These are phyloP conservation scores for Oryctolagus cuniculus DNA, from an alignment of 2,113 vertebrate species.

Conservation along the genomic window DNA sequence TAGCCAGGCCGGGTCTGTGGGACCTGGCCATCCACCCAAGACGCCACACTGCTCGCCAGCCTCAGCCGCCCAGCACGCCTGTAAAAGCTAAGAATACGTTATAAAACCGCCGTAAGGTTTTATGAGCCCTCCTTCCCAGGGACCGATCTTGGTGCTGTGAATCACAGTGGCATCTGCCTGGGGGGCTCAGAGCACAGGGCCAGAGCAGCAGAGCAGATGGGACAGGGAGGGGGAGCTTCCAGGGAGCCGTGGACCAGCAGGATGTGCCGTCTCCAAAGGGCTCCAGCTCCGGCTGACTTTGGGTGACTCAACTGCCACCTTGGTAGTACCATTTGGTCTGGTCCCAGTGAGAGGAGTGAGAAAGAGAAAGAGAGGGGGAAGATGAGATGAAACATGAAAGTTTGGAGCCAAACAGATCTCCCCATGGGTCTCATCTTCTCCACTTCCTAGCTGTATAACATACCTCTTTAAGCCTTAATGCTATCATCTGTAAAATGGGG, in stretches of 20 bases:
- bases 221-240: background rate
- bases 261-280: background rate
- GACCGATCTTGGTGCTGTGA: slow-evolving; percentile 64
- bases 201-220: background rate
- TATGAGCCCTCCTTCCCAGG: slow-evolving; percentile 69
- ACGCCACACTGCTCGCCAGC: background rate
- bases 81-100: slow-evolving; percentile 70
- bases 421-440: accelerated
- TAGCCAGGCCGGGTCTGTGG: background rate
- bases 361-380: background rate
- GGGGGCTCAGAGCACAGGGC: background rate
- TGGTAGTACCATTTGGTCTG: background rate
- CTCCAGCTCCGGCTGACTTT: background rate
- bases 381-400: background rate
- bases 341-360: background rate
- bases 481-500: slow-evolving; percentile 10
- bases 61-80: slow-evolving; percentile 56
- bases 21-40: slow-evolving; percentile 27
- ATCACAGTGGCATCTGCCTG: background rate
- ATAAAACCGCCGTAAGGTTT: slow-evolving; percentile 82
- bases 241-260: background rate
- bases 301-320: background rate
- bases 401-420: background rate
- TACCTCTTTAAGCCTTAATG: background rate
- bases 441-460: background rate